Evolutionary conservation across 2,888 invertebrate species (phyloP), one percentile per base, ranked within the genome.

Genomic region (Augiades crinisus): DNA sequence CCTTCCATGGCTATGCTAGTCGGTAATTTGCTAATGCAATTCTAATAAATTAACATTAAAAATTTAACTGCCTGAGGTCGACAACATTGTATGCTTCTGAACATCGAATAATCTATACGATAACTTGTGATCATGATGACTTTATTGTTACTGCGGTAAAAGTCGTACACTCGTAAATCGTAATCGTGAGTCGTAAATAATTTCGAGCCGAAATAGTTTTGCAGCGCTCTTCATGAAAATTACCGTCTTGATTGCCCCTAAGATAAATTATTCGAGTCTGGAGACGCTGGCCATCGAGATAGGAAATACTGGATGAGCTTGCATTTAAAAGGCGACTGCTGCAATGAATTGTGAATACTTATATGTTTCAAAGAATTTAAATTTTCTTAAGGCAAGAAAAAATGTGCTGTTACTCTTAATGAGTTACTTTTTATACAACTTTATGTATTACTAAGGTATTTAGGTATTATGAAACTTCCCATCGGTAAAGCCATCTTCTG

Each of bases 211-310:
- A 64, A 75, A 81, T 80, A 81, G 80, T 81, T 81, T 72, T 58
- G 61, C 64, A 71, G 75, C 71, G 67, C 68, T 78, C 69, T 70
- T 77, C 77, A 72, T 73, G 73, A 75, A 82, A 81, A 81, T 85
- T 81, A 82, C 81, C 70, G 74, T 68, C 79, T 80, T 84, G 83
- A 86, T 84, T 86, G 82, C 78, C 76, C 73, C 68, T 65, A 75
- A 81, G 85, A 86, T 81, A 83, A 86, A 85, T 84, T 82, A 81
- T 80, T 75, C 73, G 57, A 67, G 77, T 76, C 79, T 75, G 68
- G 69, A 77, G 78, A 66, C 68, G 64, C 19, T 34, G 30, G 27
- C 70, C 72, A 56, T 54, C 47, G 49, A 60, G 53, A 44, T 46
- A 27, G 47, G 44, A 24, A 12, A 6, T 19, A 30, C 70, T 74